Conservation (phyloP, 1,140 invertebrate genomes). For the Schlechtendalia chinensis region DNA sequence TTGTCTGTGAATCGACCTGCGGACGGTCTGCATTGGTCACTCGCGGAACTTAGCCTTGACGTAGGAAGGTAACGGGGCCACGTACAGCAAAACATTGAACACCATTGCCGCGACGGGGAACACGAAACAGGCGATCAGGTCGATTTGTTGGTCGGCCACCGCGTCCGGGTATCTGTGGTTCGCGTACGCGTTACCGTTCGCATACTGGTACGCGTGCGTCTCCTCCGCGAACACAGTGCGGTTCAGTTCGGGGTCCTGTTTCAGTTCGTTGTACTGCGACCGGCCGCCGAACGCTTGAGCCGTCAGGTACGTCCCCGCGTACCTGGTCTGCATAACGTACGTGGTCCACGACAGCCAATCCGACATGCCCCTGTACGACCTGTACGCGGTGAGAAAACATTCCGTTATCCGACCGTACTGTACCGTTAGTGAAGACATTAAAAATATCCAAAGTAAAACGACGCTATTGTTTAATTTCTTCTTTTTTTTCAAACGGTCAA, state of each 20-base stretch:
- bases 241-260: slow-evolving; percentile 2
- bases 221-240: slow-evolving; percentile 36
- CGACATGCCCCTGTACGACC: slow-evolving; percentile 64
- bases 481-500: too few species aligned
- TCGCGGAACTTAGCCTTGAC: slow-evolving; percentile 87
- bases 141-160: slow-evolving; percentile 68
- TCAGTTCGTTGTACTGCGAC: slow-evolving; percentile 17
- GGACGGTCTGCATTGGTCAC: slow-evolving; percentile 56
- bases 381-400: slow-evolving; percentile 38
- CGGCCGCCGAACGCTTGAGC: slow-evolving; percentile 63
- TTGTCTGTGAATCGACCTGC: too few species aligned
- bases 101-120: slow-evolving; percentile 78
- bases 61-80: slow-evolving; percentile 80
- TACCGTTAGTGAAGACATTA: too few species aligned
- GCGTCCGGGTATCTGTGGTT: slow-evolving; percentile 70
- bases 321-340: slow-evolving; percentile 73
- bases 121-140: slow-evolving; percentile 78
- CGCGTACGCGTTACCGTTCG: slow-evolving; percentile 71
- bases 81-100: slow-evolving; percentile 80
- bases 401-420: too few species aligned
- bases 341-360: slow-evolving; percentile 79
- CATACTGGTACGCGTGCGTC: slow-evolving; percentile 64
- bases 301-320: slow-evolving; percentile 71
- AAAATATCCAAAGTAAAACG: too few species aligned
- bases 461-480: too few species aligned